These are phyloP conservation scores for Rattus norvegicus DNA, from an alignment of 2,113 vertebrate genomes.

Conservation along the genomic window GRCr8 NC_086021.1:74251501-74252000, in stretches of 20 bases:
- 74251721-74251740: background rate
- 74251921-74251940: background rate
- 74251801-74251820: background rate
- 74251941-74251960: background rate
- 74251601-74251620: background rate
- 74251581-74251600: background rate
- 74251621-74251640: background rate
- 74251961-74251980: background rate
- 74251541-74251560: background rate
- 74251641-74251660: background rate
- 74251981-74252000: background rate
- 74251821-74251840: background rate
- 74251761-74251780: background rate
- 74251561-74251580: background rate
- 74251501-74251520: background rate
- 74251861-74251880: background rate
- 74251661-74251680: background rate
- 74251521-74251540: background rate
- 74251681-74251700: background rate
- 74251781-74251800: background rate
- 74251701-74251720: background rate
- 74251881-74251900: constrained; percentile 4
- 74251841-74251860: background rate
- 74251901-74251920: background rate
- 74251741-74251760: background rate